Evolutionary conservation across 2,797 vertebrate species (phyloP).

Genomic region (Cossypha caffra): DNA sequence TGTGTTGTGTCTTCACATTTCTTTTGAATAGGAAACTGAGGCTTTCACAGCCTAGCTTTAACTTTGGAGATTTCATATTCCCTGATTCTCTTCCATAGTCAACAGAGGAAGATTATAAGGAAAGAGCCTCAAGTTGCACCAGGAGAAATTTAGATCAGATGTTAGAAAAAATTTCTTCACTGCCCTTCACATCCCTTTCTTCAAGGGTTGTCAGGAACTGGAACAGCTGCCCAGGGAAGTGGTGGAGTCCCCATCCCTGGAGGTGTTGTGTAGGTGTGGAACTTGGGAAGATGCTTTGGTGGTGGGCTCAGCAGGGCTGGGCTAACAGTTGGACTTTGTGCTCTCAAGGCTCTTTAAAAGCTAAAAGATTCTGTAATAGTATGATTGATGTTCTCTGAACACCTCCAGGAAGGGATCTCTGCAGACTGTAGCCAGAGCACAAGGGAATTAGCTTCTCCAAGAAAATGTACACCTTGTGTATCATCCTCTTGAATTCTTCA

Average conservation of each 20-base stretch:
- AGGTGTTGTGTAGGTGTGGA: background rate
- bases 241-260: background rate
- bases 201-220: too few relatives aligned
- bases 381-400: background rate
- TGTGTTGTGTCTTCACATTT: background rate
- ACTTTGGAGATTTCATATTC: background rate
- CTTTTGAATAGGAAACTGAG: background rate
- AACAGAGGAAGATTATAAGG: background rate
- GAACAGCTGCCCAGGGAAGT: background rate
- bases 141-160: background rate
- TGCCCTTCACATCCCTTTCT: too few relatives aligned
- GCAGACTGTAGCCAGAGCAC: background rate
- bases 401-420: background rate
- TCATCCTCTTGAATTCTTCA: background rate
- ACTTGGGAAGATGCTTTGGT: background rate
- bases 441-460: background rate
- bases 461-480: accelerated
- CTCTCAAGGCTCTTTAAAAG: background rate
- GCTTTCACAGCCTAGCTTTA: background rate
- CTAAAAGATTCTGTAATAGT: background rate
- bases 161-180: background rate
- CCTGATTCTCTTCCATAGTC: background rate
- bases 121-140: background rate
- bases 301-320: background rate
- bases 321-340: accelerated